Conservation (phyloP, 2,113 vertebrate species). For the Nibea coibor region DNA sequence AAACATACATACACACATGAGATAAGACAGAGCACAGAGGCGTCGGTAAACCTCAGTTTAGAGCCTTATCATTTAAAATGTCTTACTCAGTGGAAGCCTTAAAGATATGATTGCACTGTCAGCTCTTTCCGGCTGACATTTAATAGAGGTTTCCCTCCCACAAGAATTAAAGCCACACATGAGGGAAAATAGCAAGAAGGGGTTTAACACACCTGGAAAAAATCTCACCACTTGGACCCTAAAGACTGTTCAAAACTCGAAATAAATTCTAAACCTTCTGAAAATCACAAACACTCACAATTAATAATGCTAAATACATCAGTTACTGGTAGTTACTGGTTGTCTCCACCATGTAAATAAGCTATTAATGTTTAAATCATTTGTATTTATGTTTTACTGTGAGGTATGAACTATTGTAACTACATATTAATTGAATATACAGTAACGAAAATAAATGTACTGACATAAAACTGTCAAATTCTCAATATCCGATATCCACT, state of each 20-base stretch:
- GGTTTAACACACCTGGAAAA: background rate
- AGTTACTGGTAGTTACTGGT: background rate
- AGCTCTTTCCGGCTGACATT: conserved; percentile 55
- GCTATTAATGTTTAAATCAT: background rate
- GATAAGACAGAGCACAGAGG: conserved; percentile 4
- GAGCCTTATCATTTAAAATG: conserved; percentile 47
- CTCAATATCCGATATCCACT: background rate
- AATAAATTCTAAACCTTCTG: too few relatives aligned
- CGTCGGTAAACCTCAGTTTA: conserved; percentile 28
- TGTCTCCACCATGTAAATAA: background rate
- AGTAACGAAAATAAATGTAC: background rate
- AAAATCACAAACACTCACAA: background rate
- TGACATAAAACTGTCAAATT: background rate
- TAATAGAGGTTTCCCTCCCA: conserved; percentile 54
- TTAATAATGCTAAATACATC: background rate
- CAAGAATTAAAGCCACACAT: conserved; percentile 46
- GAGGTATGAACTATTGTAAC: background rate
- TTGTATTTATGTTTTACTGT: background rate
- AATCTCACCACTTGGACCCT: background rate
- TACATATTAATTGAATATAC: background rate
- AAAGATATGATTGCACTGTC: conserved; percentile 35
- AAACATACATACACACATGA: background rate
- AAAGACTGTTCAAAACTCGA: background rate
- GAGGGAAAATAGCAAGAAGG: conserved; percentile 19
- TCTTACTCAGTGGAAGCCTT: conserved; percentile 25